Base-by-base conservation (phyloP, 2,113 vertebrate species). In the rat (Rattus norvegicus) region DNA sequence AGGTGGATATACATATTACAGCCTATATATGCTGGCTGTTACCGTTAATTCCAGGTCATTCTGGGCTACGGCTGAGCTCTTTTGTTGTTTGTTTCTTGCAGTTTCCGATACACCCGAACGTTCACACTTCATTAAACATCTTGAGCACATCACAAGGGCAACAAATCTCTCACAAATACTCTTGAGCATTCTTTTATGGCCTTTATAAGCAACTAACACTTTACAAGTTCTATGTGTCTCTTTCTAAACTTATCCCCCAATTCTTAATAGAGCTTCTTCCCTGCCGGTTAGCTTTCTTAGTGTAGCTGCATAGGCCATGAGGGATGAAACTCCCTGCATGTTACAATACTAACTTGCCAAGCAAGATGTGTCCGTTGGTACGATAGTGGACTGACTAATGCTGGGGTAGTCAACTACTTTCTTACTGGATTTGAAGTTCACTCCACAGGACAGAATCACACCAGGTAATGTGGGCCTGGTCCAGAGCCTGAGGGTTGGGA, bases 101-200 rank as follows among this genome's bases (percentile, higher is more conserved):
- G 47, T 59, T 84, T 85, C 30, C 54, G 91, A 96, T 81, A 86
- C 75, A 96, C 67, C 88, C 93, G 95, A 86, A 93, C 91, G 95
- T 93, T 90, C 95, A 95, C 65, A 84, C 79, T 79, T 91, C 49
- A 33, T 83, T 95, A 77, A 52, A 80, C 7, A 90, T 67, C 84
- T 73, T 86, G 69, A 89, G 96, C 0, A 3, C 79, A 86, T 93
- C 90, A 77, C 97, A 93, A 96, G 95, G 93, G 95, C 95, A 96
- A 76, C 81, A 61, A 94, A 61, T 93, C 75, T 91, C 89, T 92
- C 63, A 87, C 87, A 89, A 97, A 96, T 16, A 28, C 86, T 47
- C 70, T 86, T 43, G 13, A 96, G 47, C 63, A 88, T n/a, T 90
- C 91, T 90, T 59, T 91, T 73, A 97, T 0, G 6, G 19, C 20